Conservation (phyloP, 1,140 invertebrate species). For the Cataglyphis hispanica region DNA sequence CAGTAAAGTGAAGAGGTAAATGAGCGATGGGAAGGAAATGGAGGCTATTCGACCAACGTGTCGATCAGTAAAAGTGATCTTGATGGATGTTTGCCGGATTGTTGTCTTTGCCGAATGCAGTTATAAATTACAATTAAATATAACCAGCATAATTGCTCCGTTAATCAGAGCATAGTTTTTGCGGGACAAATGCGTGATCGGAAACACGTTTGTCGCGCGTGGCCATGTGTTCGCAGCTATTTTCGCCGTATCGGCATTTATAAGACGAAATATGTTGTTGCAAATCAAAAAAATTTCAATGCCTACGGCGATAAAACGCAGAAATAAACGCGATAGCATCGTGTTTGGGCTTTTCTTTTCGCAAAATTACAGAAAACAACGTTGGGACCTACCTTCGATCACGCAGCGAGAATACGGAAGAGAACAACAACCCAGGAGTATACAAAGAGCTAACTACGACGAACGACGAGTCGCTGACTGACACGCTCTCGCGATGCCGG, state of each 20-base stretch:
- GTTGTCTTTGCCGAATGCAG: not conserved
- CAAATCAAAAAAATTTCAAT: not conserved
- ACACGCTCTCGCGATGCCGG: too few species aligned
- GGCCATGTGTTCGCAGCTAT: constrained; percentile 21
- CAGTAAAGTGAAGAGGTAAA: not conserved
- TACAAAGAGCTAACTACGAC: too few species aligned
- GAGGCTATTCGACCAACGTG: not conserved
- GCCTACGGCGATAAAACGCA: not conserved
- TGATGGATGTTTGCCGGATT: not conserved
- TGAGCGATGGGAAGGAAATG: not conserved
- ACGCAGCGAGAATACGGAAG: not conserved
- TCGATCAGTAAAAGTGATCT: not conserved
- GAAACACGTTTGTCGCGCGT: not conserved
- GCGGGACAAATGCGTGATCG: too few species aligned
- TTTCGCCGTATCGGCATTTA: not conserved
- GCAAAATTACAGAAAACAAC: constrained; percentile 44
- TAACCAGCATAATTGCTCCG: not conserved
- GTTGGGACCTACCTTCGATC: constrained; percentile 48
- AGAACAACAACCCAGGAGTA: too few species aligned
- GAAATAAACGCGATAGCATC: not conserved
- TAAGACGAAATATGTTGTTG: not conserved
- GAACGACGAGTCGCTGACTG: too few species aligned
- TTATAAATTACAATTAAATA: not conserved
- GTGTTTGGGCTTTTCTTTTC: not conserved
- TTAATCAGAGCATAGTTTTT: not conserved